Percentiles rank a stretch among this genome's conserved stretches.
Conservation (phyloP, 2,888 invertebrate species). For the Hypomecis punctinalis region DNA sequence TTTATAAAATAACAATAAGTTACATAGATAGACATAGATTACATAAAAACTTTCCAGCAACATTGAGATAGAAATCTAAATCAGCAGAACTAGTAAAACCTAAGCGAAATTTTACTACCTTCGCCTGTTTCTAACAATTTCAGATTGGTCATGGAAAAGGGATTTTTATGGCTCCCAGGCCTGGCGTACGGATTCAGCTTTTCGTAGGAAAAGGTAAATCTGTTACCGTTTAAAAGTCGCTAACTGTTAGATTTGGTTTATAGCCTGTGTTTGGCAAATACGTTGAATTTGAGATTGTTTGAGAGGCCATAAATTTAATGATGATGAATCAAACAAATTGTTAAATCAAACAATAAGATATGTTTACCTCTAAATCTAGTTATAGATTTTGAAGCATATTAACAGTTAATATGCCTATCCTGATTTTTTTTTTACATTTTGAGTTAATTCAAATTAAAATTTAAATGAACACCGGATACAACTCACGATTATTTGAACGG, state of each 20-base stretch:
- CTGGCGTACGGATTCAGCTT: constrained; percentile 34
- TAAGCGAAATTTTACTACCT: constrained; percentile 31
- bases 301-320: no score
- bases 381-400: no score
- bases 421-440: no score
- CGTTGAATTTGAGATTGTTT: neutral
- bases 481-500: no score
- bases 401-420: no score
- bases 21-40: no score
- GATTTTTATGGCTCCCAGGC: constrained; percentile 19
- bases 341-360: no score
- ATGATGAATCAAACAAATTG: no score
- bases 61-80: constrained; percentile 16
- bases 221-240: constrained; percentile 32
- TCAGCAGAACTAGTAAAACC: constrained; percentile 27
- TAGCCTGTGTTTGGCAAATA: constrained; percentile 1
- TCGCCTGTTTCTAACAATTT: constrained; percentile 31
- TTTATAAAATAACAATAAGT: no score
- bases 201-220: constrained; percentile 32
- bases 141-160: constrained; percentile 27
- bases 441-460: no score
- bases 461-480: no score
- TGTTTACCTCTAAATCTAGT: no score
- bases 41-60: neutral
- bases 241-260: constrained; percentile 25